These are phyloP conservation scores for Atherinomorus stipes DNA, from an alignment of 2,113 vertebrate genomes.

Conservation along the genomic window DNA sequence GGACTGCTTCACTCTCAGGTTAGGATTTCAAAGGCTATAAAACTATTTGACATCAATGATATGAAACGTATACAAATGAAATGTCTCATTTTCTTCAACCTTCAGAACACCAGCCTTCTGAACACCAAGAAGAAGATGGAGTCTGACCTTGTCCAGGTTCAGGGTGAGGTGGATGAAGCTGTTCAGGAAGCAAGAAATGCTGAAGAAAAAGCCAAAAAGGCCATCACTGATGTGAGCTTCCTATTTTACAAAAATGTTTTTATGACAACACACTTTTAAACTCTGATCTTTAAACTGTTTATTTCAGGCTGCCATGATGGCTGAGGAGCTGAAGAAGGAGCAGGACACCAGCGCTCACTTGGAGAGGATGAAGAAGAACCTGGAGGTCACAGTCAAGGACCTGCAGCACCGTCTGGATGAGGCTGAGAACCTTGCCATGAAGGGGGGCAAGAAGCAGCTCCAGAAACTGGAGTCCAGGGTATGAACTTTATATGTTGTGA, in stretches of 20 bases:
- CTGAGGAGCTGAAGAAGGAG: no score
- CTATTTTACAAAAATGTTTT: no score
- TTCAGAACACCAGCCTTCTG: constrained; percentile 72
- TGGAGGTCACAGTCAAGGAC: not conserved
- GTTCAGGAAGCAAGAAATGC: no score
- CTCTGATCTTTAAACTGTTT: no score
- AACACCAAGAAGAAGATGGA: constrained; percentile 79
- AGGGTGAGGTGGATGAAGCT: no score
- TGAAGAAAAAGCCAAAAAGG: no score
- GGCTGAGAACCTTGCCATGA: constrained; percentile 11
- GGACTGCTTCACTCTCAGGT: constrained; percentile 94
- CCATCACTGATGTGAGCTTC: no score
- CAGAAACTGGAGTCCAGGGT: constrained; percentile 18
- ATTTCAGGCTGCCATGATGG: no score
- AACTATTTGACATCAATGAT: not conserved
- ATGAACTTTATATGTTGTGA: not conserved
- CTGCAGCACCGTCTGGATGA: not conserved
- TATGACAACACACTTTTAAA: no score
- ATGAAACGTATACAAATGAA: not conserved
- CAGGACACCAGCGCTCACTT: not conserved
- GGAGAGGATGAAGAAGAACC: not conserved
- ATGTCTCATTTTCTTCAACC: not conserved
- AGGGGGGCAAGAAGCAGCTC: constrained; percentile 24
- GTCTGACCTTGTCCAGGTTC: constrained; percentile 55
- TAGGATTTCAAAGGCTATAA: not conserved